These are phyloP conservation scores for Drosophila ananassae DNA, from an alignment of 1,140 invertebrate genomes.

Conservation along the genomic window DNA sequence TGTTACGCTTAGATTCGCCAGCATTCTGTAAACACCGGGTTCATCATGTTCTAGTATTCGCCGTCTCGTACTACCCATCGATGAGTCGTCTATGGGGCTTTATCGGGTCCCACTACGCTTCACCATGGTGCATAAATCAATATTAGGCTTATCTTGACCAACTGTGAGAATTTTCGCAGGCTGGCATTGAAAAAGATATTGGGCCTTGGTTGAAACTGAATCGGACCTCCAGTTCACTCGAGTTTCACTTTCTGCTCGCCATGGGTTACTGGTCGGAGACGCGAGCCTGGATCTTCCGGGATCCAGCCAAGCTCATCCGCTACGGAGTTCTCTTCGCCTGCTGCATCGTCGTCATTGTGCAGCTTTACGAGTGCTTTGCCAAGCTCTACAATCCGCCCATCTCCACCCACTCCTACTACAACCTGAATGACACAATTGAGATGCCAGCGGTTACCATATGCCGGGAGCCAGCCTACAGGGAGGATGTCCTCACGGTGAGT, in stretches of 20 bases:
- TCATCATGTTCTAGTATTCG: background rate
- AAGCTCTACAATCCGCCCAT: conserved; percentile 86
- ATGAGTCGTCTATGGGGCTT: conserved; percentile 12
- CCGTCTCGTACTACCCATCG: conserved; percentile 3
- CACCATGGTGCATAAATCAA: conserved; percentile 66
- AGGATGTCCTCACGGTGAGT: conserved; percentile 85
- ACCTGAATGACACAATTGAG: conserved; percentile 86
- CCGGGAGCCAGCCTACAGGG: conserved; percentile 86
- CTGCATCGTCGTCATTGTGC: conserved; percentile 77
- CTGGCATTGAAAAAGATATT: conserved; percentile 30
- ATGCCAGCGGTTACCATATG: conserved; percentile 88
- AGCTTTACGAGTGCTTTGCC: conserved; percentile 85
- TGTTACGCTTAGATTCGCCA: conserved; percentile 55
- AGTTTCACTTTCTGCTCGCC: conserved; percentile 52
- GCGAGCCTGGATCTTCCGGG: conserved; percentile 68
- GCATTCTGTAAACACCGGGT: conserved; percentile 41
- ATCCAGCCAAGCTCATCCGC: conserved; percentile 79
- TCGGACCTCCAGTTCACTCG: conserved; percentile 41
- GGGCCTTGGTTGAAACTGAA: conserved; percentile 20
- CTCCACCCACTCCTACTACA: conserved; percentile 87
- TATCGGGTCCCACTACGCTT: conserved; percentile 40
- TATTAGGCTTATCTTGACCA: conserved; percentile 68
- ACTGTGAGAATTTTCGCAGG: conserved; percentile 66
- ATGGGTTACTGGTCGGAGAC: conserved; percentile 81
- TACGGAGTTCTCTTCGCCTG: conserved; percentile 78